Evolutionary conservation across 2,888 invertebrate species (phyloP), one percentile per base, ranked within the genome.

Genomic region (Mythimna pallens): DNA sequence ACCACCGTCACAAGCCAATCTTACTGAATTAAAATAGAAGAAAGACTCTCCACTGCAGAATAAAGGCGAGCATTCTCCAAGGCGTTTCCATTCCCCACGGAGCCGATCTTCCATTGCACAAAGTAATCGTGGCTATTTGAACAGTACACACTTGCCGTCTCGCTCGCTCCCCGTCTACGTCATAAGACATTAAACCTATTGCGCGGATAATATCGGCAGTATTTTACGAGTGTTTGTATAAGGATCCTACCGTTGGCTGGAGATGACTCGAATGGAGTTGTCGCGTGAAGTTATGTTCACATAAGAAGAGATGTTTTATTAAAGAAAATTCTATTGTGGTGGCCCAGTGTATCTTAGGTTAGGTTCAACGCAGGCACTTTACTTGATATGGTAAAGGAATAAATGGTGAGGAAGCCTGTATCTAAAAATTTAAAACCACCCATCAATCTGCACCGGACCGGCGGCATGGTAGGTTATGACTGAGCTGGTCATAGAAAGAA

Each of bases 131-230:
- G 77, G 87, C 89, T 93, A 90, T 93, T 93, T 92, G 89, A 91
- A 88, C 89, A 88, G 88, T 89, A 87, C 87, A 87, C 88, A 88
- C 87, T 90, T 83, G 76, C 81, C 82, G 55, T 86, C 87, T 80
- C 81, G 66, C 81, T 86, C 82, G 65, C 82, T 87, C 86, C 88
- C 81, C 77, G 85, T 83, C 87, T 89, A 88, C 89, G 89, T 85
- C 83, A 83, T 91, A 91, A 92, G 90, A 91, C 92, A 93, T 93
- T 93, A 93, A 93, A 93, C 90, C 90, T 92, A 93, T 93, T 93
- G 92, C 90, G 82, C 88, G 91, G 90, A 93, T 93, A 91, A 91
- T 92, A 93, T 91, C 88, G 89, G 82, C 87, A 89, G 90, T 91
- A 91, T 92, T 92, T 91, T 90, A 91, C 89, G 92, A 92, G 87